A percentile compares a stretch with the other conserved stretches of the same genome.
phyloP scores from a whole-genome alignment of 2,113 vertebrate species.

The Aramus guarauna region DNA sequence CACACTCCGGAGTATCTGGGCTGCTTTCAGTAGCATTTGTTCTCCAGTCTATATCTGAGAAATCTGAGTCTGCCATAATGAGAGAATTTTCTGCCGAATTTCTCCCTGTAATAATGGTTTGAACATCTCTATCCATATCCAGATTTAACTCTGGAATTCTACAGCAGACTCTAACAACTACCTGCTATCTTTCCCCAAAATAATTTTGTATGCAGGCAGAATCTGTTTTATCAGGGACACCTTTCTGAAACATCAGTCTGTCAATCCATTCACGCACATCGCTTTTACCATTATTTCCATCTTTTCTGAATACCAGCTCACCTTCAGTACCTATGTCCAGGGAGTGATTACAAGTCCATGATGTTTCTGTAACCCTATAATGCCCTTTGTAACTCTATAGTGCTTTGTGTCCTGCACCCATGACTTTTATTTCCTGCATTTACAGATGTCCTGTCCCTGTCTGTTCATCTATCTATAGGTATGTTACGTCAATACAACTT shows the following conservation, averaged over 20 bases:
- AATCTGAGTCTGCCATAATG: background rate
- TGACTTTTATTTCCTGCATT: background rate
- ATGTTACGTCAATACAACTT: background rate
- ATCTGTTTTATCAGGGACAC: background rate
- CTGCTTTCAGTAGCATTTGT: constrained; percentile 2
- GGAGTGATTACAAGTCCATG: background rate
- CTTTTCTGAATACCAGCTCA: background rate
- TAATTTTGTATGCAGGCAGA: constrained; percentile 28
- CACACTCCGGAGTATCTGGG: background rate
- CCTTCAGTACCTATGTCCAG: background rate
- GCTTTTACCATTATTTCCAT: background rate
- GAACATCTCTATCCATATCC: constrained; percentile 2
- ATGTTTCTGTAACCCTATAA: background rate
- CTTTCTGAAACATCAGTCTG: background rate
- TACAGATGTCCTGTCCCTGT: background rate
- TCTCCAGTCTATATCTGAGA: background rate
- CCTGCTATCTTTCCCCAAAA: background rate
- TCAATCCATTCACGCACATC: background rate
- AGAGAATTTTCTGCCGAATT: constrained; percentile 17
- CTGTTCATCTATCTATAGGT: background rate
- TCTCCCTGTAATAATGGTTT: background rate
- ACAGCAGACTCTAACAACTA: background rate
- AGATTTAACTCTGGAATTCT: constrained; percentile 42
- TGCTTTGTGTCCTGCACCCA: background rate
- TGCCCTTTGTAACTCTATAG: background rate